Conservation (phyloP, 2,888 invertebrate species). For the Pandemis cinnamomeana region DNA sequence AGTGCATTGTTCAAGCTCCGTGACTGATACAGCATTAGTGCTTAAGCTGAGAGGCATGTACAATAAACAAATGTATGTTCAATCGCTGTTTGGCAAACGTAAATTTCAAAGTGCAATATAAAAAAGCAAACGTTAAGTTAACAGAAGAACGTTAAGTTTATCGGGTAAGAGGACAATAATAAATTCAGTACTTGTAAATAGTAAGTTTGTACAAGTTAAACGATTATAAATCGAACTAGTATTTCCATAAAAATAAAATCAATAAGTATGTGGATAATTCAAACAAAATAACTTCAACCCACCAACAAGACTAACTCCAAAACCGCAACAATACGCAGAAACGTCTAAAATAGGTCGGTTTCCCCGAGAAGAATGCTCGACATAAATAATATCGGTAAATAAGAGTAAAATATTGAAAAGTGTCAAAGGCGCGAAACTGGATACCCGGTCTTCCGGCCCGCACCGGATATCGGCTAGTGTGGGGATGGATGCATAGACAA, state of each 20-base stretch:
- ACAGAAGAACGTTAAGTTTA: no score
- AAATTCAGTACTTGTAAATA: no score
- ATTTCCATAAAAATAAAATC: background rate
- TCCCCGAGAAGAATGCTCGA: conserved; percentile 70
- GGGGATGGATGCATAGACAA: conserved; percentile 63
- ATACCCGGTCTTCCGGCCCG: conserved; percentile 78
- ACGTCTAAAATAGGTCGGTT: conserved; percentile 63
- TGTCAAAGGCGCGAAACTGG: conserved; percentile 82
- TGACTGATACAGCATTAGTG: no score
- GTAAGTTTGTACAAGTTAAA: no score
- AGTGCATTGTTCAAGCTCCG: no score
- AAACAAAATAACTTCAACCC: background rate
- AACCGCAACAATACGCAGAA: conserved; percentile 52
- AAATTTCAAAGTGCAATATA: no score
- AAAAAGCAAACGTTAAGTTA: no score
- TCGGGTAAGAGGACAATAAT: no score
- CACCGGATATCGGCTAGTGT: conserved; percentile 74
- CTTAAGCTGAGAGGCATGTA: no score
- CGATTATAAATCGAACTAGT: no score
- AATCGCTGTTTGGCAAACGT: no score
- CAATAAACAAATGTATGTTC: no score
- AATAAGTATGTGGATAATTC: background rate
- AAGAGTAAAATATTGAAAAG: conserved; percentile 84
- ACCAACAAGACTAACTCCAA: background rate
- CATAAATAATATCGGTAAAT: conserved; percentile 84